Evolutionary conservation across 2,797 vertebrate species (phyloP).

Genomic region (Euphonia xanthogaster): DNA sequence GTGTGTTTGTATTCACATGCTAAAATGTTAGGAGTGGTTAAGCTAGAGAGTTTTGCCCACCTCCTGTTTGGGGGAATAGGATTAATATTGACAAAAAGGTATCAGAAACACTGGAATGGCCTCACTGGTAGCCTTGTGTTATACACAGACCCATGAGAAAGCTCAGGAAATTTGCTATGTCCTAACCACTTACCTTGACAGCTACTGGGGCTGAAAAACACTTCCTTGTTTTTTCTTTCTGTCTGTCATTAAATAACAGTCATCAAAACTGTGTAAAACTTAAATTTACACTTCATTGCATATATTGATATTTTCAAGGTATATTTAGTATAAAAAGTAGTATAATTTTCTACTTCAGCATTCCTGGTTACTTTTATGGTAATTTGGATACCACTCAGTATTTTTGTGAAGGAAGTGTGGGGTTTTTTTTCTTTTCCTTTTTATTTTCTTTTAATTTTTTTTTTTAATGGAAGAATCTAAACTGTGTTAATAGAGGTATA

Average conservation of each 20-base stretch:
- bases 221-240: not conserved
- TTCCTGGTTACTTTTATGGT: not conserved
- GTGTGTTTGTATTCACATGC: not conserved
- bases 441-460: fast-evolving
- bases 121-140: not conserved
- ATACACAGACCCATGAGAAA: not conserved
- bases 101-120: not conserved
- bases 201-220: not conserved
- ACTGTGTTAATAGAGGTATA: not conserved
- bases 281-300: not conserved
- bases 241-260: not conserved
- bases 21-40: not conserved
- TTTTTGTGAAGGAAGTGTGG: not conserved
- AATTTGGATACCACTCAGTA: not conserved
- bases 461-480: not conserved
- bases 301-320: not conserved
- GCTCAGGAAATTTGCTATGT: not conserved
- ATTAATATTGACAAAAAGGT: not conserved
- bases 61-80: not conserved
- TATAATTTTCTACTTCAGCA: not conserved
- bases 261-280: not conserved
- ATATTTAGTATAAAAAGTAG: not conserved
- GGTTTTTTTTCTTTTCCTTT: not conserved
- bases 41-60: not conserved
- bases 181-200: not conserved